Evolutionary conservation across 2,888 invertebrate species (phyloP).

Genomic region (Gastracanthus pulcherrimus): DNA sequence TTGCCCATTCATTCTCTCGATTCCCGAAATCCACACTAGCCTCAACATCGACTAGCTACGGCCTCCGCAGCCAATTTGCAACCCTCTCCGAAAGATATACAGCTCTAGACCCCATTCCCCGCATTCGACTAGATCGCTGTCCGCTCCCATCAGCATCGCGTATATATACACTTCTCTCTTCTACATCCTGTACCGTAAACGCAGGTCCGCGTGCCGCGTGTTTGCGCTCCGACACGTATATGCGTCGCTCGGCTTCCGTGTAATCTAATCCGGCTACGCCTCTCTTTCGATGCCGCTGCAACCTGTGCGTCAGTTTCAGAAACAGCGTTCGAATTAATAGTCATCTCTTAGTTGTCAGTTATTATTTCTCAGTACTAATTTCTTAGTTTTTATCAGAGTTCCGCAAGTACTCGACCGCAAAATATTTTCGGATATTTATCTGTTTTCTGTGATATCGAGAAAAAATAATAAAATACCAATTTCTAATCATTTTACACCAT

Average conservation of each 20-base stretch:
- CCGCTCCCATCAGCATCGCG: background rate
- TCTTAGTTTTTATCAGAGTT: too few species aligned
- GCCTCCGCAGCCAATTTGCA: too few species aligned
- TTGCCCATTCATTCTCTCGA: background rate
- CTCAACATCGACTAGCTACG: background rate
- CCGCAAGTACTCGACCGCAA: too few species aligned
- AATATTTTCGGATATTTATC: too few species aligned
- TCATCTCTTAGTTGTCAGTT: too few species aligned
- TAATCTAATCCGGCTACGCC: slow-evolving; percentile 15
- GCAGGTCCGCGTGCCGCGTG: background rate
- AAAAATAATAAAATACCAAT: too few species aligned
- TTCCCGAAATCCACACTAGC: background rate
- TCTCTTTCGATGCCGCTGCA: slow-evolving; percentile 7
- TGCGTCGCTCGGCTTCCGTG: background rate
- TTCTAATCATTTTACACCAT: too few species aligned
- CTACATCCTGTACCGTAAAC: too few species aligned
- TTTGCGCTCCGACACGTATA: slow-evolving; percentile 6
- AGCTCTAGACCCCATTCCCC: background rate
- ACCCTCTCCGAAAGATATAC: background rate
- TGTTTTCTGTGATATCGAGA: too few species aligned
- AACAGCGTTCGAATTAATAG: too few species aligned
- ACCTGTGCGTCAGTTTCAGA: background rate
- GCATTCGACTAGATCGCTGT: slow-evolving; percentile 2
- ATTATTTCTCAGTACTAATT: too few species aligned
- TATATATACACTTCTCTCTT: background rate